Conservation (phyloP, 2,888 invertebrate species). For the Noctua janthina region DNA sequence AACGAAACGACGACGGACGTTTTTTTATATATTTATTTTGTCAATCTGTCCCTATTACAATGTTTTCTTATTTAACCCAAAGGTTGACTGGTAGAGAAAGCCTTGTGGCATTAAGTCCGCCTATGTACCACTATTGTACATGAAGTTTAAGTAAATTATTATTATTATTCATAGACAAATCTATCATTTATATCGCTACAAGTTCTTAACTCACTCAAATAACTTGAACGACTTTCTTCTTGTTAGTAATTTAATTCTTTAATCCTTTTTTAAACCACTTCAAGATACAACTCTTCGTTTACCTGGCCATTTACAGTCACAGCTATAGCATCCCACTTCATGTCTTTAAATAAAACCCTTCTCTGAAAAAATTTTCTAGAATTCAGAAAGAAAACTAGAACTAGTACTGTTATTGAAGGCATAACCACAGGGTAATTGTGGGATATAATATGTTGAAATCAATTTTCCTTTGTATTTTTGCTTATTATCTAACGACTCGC, state of each 20-base stretch:
- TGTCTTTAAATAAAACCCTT: conserved; percentile 30
- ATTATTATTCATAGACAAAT: too few species aligned
- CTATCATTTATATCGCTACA: neutral
- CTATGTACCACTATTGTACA: too few species aligned
- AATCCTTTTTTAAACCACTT: conserved; percentile 25
- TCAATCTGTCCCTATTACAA: too few species aligned
- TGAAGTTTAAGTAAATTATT: too few species aligned
- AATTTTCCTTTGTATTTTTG: neutral
- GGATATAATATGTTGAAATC: neutral
- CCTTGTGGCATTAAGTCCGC: too few species aligned
- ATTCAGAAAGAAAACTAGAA: conserved; percentile 1
- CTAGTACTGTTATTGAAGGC: neutral
- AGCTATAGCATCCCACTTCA: conserved; percentile 26
- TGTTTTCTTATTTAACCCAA: too few species aligned
- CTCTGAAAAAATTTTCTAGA: conserved; percentile 8
- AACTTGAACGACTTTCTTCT: neutral
- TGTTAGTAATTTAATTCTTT: conserved; percentile 8
- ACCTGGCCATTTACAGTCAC: conserved; percentile 41
- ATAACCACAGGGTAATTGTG: too few species aligned
- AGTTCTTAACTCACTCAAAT: neutral
- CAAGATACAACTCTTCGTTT: conserved; percentile 17
- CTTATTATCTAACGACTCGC: neutral
- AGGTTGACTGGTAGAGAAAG: too few species aligned
- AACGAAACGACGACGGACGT: too few species aligned
- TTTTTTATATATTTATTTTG: too few species aligned